Evolutionary conservation across 2,888 invertebrate species (phyloP), one percentile per base, ranked within the genome.

Genomic region (Platerodrilus igneus): DNA sequence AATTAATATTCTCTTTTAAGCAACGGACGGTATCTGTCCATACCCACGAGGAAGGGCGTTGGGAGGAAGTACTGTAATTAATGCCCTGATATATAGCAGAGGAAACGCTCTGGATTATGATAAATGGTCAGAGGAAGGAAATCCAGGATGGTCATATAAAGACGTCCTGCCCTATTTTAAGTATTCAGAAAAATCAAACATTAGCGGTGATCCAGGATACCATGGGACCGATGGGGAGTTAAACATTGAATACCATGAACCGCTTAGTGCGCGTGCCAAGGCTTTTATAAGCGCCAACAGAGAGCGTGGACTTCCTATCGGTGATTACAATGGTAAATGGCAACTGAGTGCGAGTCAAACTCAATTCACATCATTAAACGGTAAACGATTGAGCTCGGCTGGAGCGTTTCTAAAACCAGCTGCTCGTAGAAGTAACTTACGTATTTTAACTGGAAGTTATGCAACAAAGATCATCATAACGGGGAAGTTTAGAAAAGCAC

Each of bases 1-100:
- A 11, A 2, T 27, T 13, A 13, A 8, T 14, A 26, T 3, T 3
- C 5, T n/a, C 8, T 4, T 13, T 27, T 8, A 8, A 42, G 42
- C 19, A 7, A 23, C 13, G 15, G 19, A 23, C 3, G 42, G 42
- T 4, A 4, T 34, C 4, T 84, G 85, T 58, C 75, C 79, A 47
- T 84, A 79, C 78, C 84, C 85, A 0, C 70, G 81, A 47, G 58
- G 55, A 14, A 51, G 53, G 37, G 45, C 47, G 0, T 69, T 89
- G 1, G 89, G 89, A 0, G 91, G 91, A 0, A 83, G 83, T 3
- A 85, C 86, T 13, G 84, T 86, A 1, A 71, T 90, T 1, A 89
- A 89, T 59, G 85, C 83, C 3, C 88, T 90, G 86, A 73, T 89
- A 0, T 91, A 92, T 63, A 79, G 88, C 23, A 72, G 92, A 33